Evolutionary conservation across 2,113 vertebrate genomes (phyloP).

Genomic region (Emydura subglobosa): DNA sequence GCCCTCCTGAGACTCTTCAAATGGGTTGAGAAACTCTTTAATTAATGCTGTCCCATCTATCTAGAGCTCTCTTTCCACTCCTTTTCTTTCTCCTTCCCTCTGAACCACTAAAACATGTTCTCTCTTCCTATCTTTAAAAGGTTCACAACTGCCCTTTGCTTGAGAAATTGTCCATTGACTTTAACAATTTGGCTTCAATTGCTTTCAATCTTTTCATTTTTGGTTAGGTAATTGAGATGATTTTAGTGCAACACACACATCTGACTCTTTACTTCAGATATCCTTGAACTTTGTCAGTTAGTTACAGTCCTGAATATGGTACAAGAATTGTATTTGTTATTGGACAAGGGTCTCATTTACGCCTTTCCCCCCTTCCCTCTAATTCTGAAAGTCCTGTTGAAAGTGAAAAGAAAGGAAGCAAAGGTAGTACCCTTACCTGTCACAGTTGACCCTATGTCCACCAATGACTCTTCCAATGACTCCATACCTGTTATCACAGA

Average conservation of each 20-base stretch:
- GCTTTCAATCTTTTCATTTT: slow-evolving; percentile 63
- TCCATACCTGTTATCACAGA: too few species aligned
- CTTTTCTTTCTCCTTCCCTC: background rate
- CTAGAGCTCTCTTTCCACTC: background rate
- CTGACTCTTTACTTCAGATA: slow-evolving; percentile 16
- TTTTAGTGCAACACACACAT: slow-evolving; percentile 46
- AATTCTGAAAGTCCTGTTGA: too few species aligned
- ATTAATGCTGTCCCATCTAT: background rate
- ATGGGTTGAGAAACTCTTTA: background rate
- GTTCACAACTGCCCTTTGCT: slow-evolving; percentile 57
- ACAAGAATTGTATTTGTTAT: background rate
- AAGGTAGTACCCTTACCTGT: too few species aligned
- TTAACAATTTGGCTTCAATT: slow-evolving; percentile 43
- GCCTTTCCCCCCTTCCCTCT: too few species aligned
- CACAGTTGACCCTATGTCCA: too few species aligned
- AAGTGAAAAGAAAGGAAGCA: too few species aligned
- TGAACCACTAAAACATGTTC: background rate
- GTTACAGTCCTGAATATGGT: background rate
- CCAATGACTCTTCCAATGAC: too few species aligned
- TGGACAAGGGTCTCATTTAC: too few species aligned
- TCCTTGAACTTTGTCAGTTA: slow-evolving; percentile 33
- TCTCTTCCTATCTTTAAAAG: slow-evolving; percentile 56
- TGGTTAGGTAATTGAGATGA: slow-evolving; percentile 49
- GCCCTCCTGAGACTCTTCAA: background rate
- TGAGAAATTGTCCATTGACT: slow-evolving; percentile 49